phyloP scores from a whole-genome alignment of 2,888 invertebrate species.

The Cataglyphis livida region DNA sequence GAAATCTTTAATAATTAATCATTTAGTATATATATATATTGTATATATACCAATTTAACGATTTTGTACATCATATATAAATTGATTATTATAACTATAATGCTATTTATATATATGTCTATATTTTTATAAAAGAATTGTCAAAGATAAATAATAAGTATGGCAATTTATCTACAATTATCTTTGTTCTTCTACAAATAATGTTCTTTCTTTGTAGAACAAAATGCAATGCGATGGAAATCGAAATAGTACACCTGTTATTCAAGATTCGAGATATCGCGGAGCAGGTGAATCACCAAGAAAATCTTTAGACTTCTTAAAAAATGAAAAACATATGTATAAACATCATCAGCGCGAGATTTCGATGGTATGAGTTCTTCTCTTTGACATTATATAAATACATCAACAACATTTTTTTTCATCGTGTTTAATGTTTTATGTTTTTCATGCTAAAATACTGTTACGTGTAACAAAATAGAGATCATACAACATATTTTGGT shows the following conservation, averaged over 20 bases:
- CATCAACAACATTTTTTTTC: background rate
- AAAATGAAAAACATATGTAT: slow-evolving; percentile 35
- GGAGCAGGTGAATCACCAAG: slow-evolving; percentile 62
- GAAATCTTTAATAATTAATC: background rate
- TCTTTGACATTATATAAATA: background rate
- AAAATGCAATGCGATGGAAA: slow-evolving; percentile 25
- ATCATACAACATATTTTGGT: background rate
- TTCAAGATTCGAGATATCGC: slow-evolving; percentile 65
- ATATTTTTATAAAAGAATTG: background rate
- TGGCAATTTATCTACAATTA: slow-evolving; percentile 58
- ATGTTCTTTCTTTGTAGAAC: slow-evolving; percentile 7
- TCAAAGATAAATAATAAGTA: background rate
- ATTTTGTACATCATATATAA: background rate
- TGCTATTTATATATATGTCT: background rate
- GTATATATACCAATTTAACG: background rate
- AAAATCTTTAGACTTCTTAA: slow-evolving; percentile 16
- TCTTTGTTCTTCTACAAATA: background rate
- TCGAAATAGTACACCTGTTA: slow-evolving; percentile 34
- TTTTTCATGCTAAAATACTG: background rate
- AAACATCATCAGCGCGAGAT: slow-evolving; percentile 46
- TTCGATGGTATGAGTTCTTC: background rate
- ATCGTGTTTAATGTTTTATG: background rate
- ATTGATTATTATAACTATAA: background rate
- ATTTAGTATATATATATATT: background rate
- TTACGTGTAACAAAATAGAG: background rate